phyloP scores from a whole-genome alignment of 2,797 vertebrate genomes.

The Champsocephalus gunnari region DNA sequence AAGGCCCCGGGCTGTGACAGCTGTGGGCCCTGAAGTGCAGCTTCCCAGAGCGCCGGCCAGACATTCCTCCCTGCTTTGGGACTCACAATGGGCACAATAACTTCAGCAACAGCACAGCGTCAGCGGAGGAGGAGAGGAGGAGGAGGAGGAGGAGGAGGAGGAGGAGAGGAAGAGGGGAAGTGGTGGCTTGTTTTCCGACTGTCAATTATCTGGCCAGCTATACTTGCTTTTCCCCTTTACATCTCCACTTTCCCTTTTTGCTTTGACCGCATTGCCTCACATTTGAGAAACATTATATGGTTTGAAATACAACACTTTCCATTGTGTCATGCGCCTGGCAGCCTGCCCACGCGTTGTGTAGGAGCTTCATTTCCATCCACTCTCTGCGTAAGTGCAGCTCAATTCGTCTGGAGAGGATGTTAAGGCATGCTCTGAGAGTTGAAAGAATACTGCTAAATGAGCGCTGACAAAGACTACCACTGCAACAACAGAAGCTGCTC shows the following conservation, averaged over 20 bases:
- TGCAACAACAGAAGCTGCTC: slow-evolving; percentile 55
- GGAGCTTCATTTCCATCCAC: slow-evolving; percentile 77
- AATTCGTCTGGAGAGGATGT: slow-evolving; percentile 78
- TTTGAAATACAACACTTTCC: slow-evolving; percentile 76
- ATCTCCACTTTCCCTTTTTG: slow-evolving; percentile 35
- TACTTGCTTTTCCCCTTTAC: slow-evolving; percentile 29
- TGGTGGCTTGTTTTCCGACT: slow-evolving; percentile 77
- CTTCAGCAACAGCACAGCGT: slow-evolving; percentile 75
- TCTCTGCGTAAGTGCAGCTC: slow-evolving; percentile 73
- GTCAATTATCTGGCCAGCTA: slow-evolving; percentile 75
- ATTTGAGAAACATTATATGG: slow-evolving; percentile 74
- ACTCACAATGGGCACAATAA: slow-evolving; percentile 83
- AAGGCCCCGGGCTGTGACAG: slow-evolving; percentile 88
- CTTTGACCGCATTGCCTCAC: slow-evolving; percentile 59
- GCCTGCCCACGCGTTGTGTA: slow-evolving; percentile 69
- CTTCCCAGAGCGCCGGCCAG: slow-evolving; percentile 90
- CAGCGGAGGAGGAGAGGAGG: slow-evolving; percentile 64
- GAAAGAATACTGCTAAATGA: slow-evolving; percentile 77
- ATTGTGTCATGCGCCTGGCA: slow-evolving; percentile 73
- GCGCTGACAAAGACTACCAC: slow-evolving; percentile 64
- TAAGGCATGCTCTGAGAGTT: slow-evolving; percentile 69
- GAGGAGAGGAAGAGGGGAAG: slow-evolving; percentile 40
- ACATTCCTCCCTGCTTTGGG: slow-evolving; percentile 87
- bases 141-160: slow-evolving; percentile 32
- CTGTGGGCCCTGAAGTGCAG: slow-evolving; percentile 88